phyloP scores from a whole-genome alignment of 2,113 vertebrate genomes.

The Drymodes brunneopygia region DNA sequence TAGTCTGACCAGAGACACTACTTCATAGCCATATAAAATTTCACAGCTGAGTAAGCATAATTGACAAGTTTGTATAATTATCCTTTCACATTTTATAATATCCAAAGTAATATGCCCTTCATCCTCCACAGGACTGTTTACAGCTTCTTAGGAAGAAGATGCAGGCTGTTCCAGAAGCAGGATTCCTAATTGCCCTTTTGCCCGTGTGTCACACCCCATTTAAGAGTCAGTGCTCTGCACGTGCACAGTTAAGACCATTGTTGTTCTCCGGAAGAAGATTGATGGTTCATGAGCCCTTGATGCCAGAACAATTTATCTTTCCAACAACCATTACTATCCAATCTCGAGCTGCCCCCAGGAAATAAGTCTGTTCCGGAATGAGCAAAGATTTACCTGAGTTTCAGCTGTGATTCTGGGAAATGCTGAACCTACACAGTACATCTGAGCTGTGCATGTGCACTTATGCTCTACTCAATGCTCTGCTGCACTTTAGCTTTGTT shows the following conservation, averaged over 20 bases:
- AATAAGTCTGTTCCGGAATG: neutral
- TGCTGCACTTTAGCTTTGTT: neutral
- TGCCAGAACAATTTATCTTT: conserved; percentile 15
- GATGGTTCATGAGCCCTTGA: neutral
- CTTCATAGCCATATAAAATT: neutral
- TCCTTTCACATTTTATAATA: neutral
- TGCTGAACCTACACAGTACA: neutral
- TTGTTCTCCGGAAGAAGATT: neutral
- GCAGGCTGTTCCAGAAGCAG: neutral
- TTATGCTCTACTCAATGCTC: neutral
- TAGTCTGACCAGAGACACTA: neutral
- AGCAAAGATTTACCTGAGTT: neutral
- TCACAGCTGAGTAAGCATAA: neutral
- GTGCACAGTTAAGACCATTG: neutral
- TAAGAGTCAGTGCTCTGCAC: neutral
- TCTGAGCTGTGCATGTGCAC: neutral
- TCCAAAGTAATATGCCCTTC: neutral
- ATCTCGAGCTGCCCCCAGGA: neutral
- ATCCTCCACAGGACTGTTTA: neutral
- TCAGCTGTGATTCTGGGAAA: neutral
- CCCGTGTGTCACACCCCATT: neutral
- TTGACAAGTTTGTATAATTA: neutral
- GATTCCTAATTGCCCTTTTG: neutral
- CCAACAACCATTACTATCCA: neutral
- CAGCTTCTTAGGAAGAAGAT: neutral